Percentiles rank a stretch among this genome's conserved stretches.
phyloP scores from a whole-genome alignment of 2,888 invertebrate genomes.

The Sphecodes monilicornis region DNA sequence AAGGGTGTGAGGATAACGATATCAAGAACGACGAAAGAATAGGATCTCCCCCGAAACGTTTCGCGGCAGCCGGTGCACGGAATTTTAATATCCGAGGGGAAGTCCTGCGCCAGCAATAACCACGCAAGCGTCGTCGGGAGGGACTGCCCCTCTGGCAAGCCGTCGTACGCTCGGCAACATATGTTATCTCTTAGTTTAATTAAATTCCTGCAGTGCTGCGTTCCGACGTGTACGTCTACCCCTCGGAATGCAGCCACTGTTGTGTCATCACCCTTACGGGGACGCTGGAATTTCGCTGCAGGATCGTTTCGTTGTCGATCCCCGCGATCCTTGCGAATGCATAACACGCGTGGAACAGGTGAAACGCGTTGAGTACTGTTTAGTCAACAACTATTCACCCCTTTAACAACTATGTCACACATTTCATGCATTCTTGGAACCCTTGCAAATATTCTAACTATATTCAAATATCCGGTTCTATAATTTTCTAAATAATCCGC shows the following conservation, averaged over 20 bases:
- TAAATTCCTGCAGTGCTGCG: conserved; percentile 86
- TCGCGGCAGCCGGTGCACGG: conserved; percentile 76
- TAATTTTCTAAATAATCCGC: too few species aligned
- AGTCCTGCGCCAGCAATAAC: conserved; percentile 82
- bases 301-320: conserved; percentile 43
- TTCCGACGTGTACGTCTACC: conserved; percentile 72
- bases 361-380: neutral
- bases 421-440: neutral
- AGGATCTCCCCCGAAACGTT: conserved; percentile 58
- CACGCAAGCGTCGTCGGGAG: conserved; percentile 70
- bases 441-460: neutral
- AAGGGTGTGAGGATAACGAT: conserved; percentile 14
- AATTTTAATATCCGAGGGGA: conserved; percentile 83
- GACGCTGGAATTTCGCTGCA: conserved; percentile 56
- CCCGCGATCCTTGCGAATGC: neutral
- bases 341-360: neutral
- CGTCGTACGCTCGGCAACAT: conserved; percentile 80
- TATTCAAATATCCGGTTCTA: neutral
- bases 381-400: neutral
- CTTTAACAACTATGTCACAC: neutral
- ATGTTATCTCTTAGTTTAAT: conserved; percentile 87
- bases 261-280: conserved; percentile 67
- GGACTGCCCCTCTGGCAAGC: conserved; percentile 68
- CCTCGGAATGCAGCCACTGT: conserved; percentile 76
- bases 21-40: conserved; percentile 38